Conservation (phyloP, 2,113 vertebrate genomes). For the Solenodon paradoxus region DNA sequence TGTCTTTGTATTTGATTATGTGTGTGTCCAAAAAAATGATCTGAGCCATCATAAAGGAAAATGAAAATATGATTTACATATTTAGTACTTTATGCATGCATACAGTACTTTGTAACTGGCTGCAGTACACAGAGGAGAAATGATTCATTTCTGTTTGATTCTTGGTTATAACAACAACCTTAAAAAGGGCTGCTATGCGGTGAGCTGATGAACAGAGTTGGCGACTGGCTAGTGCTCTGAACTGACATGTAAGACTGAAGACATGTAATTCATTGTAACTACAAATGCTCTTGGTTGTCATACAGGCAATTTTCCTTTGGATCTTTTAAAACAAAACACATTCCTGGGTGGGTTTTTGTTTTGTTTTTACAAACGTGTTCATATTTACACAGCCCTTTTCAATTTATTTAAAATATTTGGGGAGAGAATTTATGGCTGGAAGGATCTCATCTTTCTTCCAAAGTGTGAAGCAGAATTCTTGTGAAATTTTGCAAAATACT, state of each 20-base stretch:
- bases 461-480: constrained; percentile 66
- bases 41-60: constrained; percentile 82
- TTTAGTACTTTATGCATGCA: constrained; percentile 82
- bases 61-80: constrained; percentile 86
- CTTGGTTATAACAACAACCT: constrained; percentile 75
- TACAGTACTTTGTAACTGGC: constrained; percentile 79
- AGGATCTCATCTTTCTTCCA: constrained; percentile 59
- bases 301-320: constrained; percentile 58
- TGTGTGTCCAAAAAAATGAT: constrained; percentile 81
- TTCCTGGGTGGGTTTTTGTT: constrained; percentile 73
- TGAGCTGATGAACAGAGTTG: constrained; percentile 64
- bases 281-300: constrained; percentile 69
- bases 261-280: constrained; percentile 70
- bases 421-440: constrained; percentile 50
- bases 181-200: constrained; percentile 56
- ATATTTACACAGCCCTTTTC: constrained; percentile 59
- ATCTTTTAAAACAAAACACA: constrained; percentile 74
- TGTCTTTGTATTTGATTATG: constrained; percentile 84
- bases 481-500: constrained; percentile 57
- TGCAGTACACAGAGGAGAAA: constrained; percentile 72
- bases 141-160: constrained; percentile 76
- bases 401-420: constrained; percentile 74
- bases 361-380: constrained; percentile 70
- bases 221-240: constrained; percentile 70
- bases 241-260: constrained; percentile 62